Evolutionary conservation across 2,113 vertebrate genomes (phyloP), one percentile per base, ranked within the genome.

Genomic region (Macrotis lagotis): DNA sequence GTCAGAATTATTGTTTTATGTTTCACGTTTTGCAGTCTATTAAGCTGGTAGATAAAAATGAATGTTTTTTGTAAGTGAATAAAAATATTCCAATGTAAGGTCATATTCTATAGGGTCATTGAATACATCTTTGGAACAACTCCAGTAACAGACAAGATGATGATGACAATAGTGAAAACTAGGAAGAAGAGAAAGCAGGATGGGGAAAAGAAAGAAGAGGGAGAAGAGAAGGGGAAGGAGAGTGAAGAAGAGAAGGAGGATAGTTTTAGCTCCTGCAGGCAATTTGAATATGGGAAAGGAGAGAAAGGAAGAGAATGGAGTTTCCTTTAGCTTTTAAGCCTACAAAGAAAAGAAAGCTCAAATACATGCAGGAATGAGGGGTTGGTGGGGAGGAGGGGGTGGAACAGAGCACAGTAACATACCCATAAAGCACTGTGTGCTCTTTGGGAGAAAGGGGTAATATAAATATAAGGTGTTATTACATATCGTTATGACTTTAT

Each of bases 391-490:
- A 93, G 51, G 16, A 89, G 90, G 91, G 91, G 9, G 53, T 92
- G 12, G 47, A 91, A 25, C 48, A 89, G 24, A 92, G 12, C 51
- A 95, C 50, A 94, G 50, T 88, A 90, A 93, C 52, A 88, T 95
- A 49, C 48, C 93, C 25, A 1, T 92, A 51, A 96, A 53, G 93
- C 47, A 51, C 28, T 25, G 16, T 10, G 89, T 88, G 50, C 28
- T 96, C 93, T 49, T 91, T 66, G 89, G 47, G 47, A 55, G 51
- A 48, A 89, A 92, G 12, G 91, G 53, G 37, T 50, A n/a, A 89
- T 50, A 91, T 90, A 90, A 93, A 94, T 94, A 88, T 48, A 90
- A 96, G 90, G 37, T 92, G 37, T 91, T 92, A 94, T 91, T 66
- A 93, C 25, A 89, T 93, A 91, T 52, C 48, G 95, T 90, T 90